phyloP scores from a whole-genome alignment of 2,797 vertebrate genomes.

The Siniperca scherzeri region DNA sequence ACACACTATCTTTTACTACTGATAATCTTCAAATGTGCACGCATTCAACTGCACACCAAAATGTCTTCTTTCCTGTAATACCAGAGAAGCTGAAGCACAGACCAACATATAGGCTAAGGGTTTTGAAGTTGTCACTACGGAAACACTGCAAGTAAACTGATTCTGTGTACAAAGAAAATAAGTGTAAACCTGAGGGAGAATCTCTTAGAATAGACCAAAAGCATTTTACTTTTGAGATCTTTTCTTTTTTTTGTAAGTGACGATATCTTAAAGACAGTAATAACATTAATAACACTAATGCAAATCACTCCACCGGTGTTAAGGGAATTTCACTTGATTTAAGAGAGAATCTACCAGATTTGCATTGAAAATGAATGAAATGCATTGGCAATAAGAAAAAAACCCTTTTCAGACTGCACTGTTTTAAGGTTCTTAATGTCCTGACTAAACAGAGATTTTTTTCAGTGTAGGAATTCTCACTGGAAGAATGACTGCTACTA shows the following conservation, averaged over 20 bases:
- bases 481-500: not conserved
- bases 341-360: not conserved
- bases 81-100: not conserved
- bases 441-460: not conserved
- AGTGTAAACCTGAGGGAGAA: not conserved
- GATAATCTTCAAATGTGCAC: conserved; percentile 48
- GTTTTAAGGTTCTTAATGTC: not conserved
- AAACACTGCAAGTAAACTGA: not conserved
- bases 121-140: not conserved
- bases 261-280: not conserved
- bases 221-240: not conserved
- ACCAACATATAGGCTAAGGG: not conserved
- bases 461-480: not conserved
- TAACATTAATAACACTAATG: not conserved
- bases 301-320: no score
- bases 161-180: no score
- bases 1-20: conserved; percentile 53
- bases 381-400: not conserved
- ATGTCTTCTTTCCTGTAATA: not conserved
- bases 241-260: not conserved
- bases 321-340: no score
- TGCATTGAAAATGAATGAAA: not conserved
- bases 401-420: not conserved
- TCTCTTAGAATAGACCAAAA: not conserved
- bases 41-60: not conserved